Percentiles rank a stretch among this genome's conserved stretches.
Conservation (phyloP, 2,113 vertebrate species). For the Oncorhynchus keta region DNA sequence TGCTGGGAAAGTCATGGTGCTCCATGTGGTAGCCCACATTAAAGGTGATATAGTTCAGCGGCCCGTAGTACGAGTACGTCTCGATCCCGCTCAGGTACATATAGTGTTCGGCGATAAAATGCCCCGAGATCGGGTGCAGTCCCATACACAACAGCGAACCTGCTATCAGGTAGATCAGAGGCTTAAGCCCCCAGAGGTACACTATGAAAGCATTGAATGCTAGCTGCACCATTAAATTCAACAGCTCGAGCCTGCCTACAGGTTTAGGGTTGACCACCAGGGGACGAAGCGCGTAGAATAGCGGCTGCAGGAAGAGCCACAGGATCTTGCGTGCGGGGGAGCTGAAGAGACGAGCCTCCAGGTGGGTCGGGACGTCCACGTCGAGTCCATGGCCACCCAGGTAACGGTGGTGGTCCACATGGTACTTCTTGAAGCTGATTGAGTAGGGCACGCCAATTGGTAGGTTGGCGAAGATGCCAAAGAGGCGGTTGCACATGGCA, state of each 20-base stretch:
- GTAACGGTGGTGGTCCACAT: slow-evolving; percentile 88
- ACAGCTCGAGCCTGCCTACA: slow-evolving; percentile 78
- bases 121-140: slow-evolving; percentile 86
- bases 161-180: slow-evolving; percentile 79
- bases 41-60: slow-evolving; percentile 86
- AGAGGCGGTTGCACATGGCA: slow-evolving; percentile 78
- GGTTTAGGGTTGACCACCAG: slow-evolving; percentile 82
- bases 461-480: slow-evolving; percentile 84
- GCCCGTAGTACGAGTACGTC: slow-evolving; percentile 87
- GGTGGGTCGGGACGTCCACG: slow-evolving; percentile 80
- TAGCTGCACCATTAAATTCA: slow-evolving; percentile 77
- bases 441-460: slow-evolving; percentile 84
- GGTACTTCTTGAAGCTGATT: slow-evolving; percentile 87
- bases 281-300: slow-evolving; percentile 80
- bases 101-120: slow-evolving; percentile 89
- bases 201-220: slow-evolving; percentile 67
- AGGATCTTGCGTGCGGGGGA: slow-evolving; percentile 79
- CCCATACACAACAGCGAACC: slow-evolving; percentile 82
- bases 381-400: slow-evolving; percentile 82
- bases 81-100: slow-evolving; percentile 85
- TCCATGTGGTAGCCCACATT: slow-evolving; percentile 89
- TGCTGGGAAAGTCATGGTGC: slow-evolving; percentile 89
- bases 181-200: slow-evolving; percentile 78
- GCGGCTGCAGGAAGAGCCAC: slow-evolving; percentile 81
- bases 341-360: slow-evolving; percentile 87